These are phyloP conservation scores for Trogon surrucura DNA, from an alignment of 2,113 vertebrate species.

Conservation along the genomic window DNA sequence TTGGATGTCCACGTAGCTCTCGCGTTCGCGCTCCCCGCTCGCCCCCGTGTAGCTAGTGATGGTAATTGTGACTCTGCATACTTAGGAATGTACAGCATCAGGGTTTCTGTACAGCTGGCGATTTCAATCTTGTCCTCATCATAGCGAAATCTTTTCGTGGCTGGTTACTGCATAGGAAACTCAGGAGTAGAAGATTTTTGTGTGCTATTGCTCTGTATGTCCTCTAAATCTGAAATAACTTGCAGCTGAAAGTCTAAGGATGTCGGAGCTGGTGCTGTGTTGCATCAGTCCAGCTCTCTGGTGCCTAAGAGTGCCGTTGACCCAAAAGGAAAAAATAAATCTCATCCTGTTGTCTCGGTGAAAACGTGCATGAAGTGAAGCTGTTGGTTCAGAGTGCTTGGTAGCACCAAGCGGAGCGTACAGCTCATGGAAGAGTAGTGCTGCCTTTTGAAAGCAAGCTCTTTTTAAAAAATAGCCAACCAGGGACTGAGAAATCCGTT, in stretches of 20 bases:
- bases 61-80: not conserved
- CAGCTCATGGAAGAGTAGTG: not conserved
- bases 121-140: not conserved
- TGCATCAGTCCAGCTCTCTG: not conserved
- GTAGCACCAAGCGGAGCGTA: not conserved
- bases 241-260: not conserved
- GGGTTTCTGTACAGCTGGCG: not conserved
- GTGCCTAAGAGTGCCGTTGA: rapidly evolving
- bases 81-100: not conserved
- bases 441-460: not conserved
- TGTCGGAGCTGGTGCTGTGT: rapidly evolving
- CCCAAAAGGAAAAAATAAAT: not conserved
- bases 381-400: not conserved
- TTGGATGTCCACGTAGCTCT: not conserved
- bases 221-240: not conserved
- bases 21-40: rapidly evolving
- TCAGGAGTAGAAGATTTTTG: not conserved
- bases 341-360: not conserved
- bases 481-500: not conserved
- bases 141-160: not conserved
- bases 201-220: not conserved
- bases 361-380: not conserved
- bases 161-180: not conserved
- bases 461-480: not conserved
- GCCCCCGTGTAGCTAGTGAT: not conserved